Evolutionary conservation across 2,797 vertebrate genomes (phyloP), one percentile per base, ranked within the genome.

Genomic region (Buceros bicornis): DNA sequence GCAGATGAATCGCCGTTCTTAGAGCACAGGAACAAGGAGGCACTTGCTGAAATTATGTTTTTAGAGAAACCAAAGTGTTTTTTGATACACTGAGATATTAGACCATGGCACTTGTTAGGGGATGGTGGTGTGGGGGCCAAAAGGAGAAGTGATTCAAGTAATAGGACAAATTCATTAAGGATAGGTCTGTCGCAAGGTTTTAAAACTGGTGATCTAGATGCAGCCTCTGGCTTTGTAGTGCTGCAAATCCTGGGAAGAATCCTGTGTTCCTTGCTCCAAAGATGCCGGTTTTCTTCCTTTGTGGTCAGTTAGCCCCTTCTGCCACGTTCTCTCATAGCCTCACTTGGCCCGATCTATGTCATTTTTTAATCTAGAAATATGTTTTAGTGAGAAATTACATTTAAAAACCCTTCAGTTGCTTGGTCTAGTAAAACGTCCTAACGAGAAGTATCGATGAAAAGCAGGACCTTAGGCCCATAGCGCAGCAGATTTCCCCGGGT

Each of bases 61-160:
- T 35, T 77, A 66, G 40, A 69, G 50, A 87, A 94, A 90, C 47
- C 50, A 25, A 82, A 80, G 53, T 42, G 51, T 11, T 51, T 88
- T 82, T 60, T 69, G 22, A n/a, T 80, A 35, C 21, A 25, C 35
- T 31, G 16, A 3, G 1, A 47, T 50, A 28, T 82, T 54, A 65
- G 24, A 47, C 22, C 0, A 0, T 72, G 60, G 22, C 17, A 22
- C 26, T 73, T 5, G 1, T 40, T 79, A 33, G 29, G 45, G 71
- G n/a, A 16, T 69, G 54, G 35, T 42, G 64, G 62, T 65, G 62
- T 65, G 28, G 64, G 82, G 19, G 40, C 67, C 64, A 31, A 72
- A 90, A 74, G 51, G 43, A 90, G 57, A 79, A 47, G 17, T 16
- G 11, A 31, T 91, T 82, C 42, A 42, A 58, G 35, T 37, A 51